These are phyloP conservation scores for Polydrusus pterygomalis DNA, from an alignment of 2,888 invertebrate genomes.

Conservation along the genomic window DNA sequence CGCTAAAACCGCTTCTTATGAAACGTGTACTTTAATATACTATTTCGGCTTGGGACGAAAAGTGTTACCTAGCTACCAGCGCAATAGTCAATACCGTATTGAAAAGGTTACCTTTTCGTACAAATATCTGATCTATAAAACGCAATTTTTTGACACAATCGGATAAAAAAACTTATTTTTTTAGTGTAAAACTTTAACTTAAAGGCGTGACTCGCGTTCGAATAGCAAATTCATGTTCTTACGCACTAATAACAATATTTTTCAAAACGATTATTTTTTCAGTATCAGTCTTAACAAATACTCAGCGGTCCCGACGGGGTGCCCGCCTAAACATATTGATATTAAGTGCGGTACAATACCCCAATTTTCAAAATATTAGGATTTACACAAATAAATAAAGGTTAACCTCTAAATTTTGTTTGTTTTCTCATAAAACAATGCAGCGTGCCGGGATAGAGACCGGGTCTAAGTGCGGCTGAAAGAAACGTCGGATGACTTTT, in stretches of 20 bases:
- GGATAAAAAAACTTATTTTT: neutral
- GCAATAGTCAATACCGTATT: too few species aligned
- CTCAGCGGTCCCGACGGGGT: constrained; percentile 60
- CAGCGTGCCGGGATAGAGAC: constrained; percentile 29
- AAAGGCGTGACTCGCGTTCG: neutral
- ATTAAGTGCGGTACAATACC: constrained; percentile 62
- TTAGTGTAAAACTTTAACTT: neutral
- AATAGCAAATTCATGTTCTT: constrained; percentile 19
- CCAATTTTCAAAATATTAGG: constrained; percentile 66
- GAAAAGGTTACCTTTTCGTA: too few species aligned
- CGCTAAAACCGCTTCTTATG: too few species aligned
- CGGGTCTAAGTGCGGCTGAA: neutral
- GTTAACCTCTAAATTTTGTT: constrained; percentile 63
- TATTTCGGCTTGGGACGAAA: too few species aligned
- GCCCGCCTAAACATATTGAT: constrained; percentile 61
- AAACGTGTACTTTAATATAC: too few species aligned
- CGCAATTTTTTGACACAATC: too few species aligned
- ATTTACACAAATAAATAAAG: constrained; percentile 65
- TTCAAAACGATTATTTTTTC: constrained; percentile 62
- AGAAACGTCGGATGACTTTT: constrained; percentile 2
- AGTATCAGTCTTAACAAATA: constrained; percentile 63
- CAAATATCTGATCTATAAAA: too few species aligned
- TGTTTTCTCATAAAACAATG: constrained; percentile 65
- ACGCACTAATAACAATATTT: constrained; percentile 46
- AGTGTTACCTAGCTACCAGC: too few species aligned